Base-by-base conservation (phyloP, 2,797 vertebrate species). In the Labroides dimidiatus region DNA sequence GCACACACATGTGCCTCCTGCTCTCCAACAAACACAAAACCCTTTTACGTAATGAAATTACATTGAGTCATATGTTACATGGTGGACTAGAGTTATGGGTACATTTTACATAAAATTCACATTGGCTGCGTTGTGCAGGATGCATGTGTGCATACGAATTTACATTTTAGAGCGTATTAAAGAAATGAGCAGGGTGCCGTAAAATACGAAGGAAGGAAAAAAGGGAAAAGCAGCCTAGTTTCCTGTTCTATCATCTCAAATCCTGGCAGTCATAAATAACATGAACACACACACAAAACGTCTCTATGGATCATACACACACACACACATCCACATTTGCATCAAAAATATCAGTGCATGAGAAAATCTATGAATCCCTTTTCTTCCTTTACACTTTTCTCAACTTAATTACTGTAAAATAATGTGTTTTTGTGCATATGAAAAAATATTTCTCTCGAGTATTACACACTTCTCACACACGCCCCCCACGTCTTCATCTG, bases 21-120 rank as follows among this genome's bases (percentile, higher is more conserved):
- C 75, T 86, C 66, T 45, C 69, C 76, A 85, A 87, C 91, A 90
- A 90, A 91, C 81, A 89, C 85, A 88, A 88, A 91, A 90, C 88
- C 93, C 93, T 92, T 96, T 95, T 94, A 92, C 87, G 84, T 95
- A 94, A 96, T 94, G 94, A 96, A 95, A 94, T 93, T 92, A 91
- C 87, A 83, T 77, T 79, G 85, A 89, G 92, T 92, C 86, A 89
- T 93, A 82, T 44, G 90, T 85, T 91, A 72, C 89, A 78, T 83
- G 72, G 83, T 81, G 77, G 83, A 83, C 82, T 81, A 93, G 93
- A 94, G 93, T 94, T 94, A 90, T 88, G 84, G 92, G 81, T 68
- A 72, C 72, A 81, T 93, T 93, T 96, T 94, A 94, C 93, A 93
- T 92, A 95, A 91, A 94, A 93, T 91, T 94, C 94, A 87, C 93